Evolutionary conservation across 1,140 invertebrate species (phyloP), one percentile per base, ranked within the genome.

Genomic region (Drosophila persimilis): DNA sequence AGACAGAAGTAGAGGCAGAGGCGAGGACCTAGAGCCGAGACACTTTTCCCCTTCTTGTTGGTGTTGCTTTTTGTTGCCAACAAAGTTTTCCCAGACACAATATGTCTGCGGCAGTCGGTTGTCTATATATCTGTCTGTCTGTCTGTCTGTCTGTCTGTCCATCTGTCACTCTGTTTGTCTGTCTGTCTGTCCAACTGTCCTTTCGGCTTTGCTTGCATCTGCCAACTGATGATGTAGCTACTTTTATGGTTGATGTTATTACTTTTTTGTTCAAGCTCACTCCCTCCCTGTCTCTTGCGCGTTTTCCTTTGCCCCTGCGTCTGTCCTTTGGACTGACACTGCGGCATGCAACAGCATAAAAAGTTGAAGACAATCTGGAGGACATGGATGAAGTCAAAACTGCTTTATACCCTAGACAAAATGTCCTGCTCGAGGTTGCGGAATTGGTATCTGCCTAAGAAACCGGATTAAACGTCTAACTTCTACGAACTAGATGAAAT

Each of bases 181-280:
- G 29, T 64, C 31, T 35, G 17, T 58, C 45, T 48, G 17, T 58
- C 45, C 45, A 41, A 60, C 74, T 60, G 56, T 61, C 56, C 60
- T 57, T 44, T 50, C 45, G 35, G 57, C 56, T 77, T 70, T 64
- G 77, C 77, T 77, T 71, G 70, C 81, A 86, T 85, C 83, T 85
- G 83, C 70, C 83, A 88, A 70, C 83, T 78, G 83, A 86, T 86
- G 83, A 86, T 86, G 83, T 88, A 83, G 83, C 83, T 88, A 86
- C 83, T 86, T 88, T 86, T 86, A 86, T 86, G 75, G 77, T 81
- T 86, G 81, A 86, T 86, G 83, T 88, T 86, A 86, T 86, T 88
- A 86, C 83, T 77, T 77, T 85, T 88, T 88, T 65, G 59, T 71
- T 66, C 17, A 35, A 35, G 58, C 48, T 29, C 15, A 44, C 53